These are phyloP conservation scores for Asarcornis scutulata DNA, from an alignment of 2,113 vertebrate genomes.

Conservation along the genomic window DNA sequence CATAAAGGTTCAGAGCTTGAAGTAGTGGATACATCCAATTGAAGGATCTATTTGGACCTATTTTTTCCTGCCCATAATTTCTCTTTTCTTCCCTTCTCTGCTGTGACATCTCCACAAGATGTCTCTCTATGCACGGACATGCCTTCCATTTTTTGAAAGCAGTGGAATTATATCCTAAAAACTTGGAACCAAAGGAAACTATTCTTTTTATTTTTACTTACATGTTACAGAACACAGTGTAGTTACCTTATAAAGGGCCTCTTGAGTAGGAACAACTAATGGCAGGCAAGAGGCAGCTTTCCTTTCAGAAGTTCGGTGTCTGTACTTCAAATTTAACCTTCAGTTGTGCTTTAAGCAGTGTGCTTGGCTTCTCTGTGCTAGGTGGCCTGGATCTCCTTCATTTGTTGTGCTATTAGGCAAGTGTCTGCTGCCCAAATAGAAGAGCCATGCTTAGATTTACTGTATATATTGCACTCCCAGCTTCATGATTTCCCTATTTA, in stretches of 20 bases:
- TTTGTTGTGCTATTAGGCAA: neutral
- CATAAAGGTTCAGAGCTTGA: neutral
- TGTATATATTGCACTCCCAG: neutral
- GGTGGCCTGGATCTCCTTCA: conserved; percentile 41
- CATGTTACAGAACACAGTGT: accelerated
- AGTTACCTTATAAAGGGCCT: neutral
- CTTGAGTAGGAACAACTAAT: neutral
- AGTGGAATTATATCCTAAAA: neutral
- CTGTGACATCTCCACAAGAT: conserved; percentile 57
- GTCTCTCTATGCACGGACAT: conserved; percentile 27
- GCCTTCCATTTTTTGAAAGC: neutral
- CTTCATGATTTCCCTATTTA: conserved; percentile 43
- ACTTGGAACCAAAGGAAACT: neutral
- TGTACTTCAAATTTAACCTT: neutral
- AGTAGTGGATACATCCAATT: neutral
- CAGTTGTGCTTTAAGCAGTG: conserved; percentile 35
- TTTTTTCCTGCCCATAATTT: neutral
- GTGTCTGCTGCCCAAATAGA: neutral
- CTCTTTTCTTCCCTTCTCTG: conserved; percentile 1
- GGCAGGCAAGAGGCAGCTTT: conserved; percentile 8
- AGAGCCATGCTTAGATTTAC: conserved; percentile 28
- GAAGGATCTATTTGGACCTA: neutral
- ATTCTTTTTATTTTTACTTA: neutral
- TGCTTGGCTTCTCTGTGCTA: conserved; percentile 69
- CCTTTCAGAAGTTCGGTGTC: neutral